Conservation (phyloP, 2,888 invertebrate species). For the Cristatella mucedo region DNA sequence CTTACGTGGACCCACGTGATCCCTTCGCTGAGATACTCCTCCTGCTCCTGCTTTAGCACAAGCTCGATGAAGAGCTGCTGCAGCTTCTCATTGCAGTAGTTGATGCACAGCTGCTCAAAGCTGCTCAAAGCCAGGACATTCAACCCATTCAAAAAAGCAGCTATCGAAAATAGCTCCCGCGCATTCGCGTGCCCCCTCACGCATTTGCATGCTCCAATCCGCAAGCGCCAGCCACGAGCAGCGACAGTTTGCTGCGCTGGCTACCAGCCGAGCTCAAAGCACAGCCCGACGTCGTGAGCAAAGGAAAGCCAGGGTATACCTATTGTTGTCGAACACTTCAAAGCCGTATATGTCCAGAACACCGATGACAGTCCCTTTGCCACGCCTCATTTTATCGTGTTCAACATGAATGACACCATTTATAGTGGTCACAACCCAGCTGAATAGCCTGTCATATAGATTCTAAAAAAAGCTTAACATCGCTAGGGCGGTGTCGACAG, state of each 20-base stretch:
- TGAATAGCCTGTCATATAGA: constrained; percentile 77
- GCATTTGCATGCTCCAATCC: too few relatives aligned
- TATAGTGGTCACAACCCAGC: constrained; percentile 79
- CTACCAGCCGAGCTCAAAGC: too few relatives aligned
- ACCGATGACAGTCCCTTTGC: constrained; percentile 67
- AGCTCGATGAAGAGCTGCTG: constrained; percentile 94
- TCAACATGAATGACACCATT: constrained; percentile 76
- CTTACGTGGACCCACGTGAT: constrained; percentile 71
- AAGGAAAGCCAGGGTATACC: constrained; percentile 45
- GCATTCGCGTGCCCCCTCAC: too few relatives aligned
- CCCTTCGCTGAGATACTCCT: constrained; percentile 85
- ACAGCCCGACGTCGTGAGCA: too few relatives aligned
- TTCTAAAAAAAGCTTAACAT: background rate
- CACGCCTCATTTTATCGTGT: constrained; percentile 31
- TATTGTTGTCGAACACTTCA: constrained; percentile 90
- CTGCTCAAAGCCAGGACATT: constrained; percentile 23
- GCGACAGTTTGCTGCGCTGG: too few relatives aligned
- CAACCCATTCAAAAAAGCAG: too few relatives aligned
- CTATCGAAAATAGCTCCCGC: too few relatives aligned
- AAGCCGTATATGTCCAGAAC: constrained; percentile 97
- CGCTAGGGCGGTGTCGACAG: background rate
- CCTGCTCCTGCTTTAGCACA: constrained; percentile 92
- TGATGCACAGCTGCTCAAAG: constrained; percentile 94
- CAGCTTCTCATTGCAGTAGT: constrained; percentile 94
- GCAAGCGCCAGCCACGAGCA: too few relatives aligned